Base-by-base conservation (phyloP, 2,888 invertebrate genomes). In the Gasteruption jaculator region DNA sequence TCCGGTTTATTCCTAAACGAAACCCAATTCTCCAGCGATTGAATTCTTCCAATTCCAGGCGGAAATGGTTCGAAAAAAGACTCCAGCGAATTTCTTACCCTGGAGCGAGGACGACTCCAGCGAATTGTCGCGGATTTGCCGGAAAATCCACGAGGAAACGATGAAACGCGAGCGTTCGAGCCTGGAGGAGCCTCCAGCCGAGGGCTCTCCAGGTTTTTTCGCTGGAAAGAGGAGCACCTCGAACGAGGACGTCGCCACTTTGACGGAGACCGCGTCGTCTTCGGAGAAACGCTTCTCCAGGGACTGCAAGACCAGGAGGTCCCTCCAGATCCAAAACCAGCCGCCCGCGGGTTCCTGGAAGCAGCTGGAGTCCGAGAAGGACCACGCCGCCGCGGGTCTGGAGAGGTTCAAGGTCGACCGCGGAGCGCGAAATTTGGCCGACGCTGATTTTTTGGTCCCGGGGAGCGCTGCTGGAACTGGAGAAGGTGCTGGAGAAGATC, bases 221-320 rank as follows among this genome's bases (percentile, higher is more conserved):
- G 49, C 54, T 20, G 61, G 71, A 48, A 71, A 73, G 47, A 72
- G 71, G 60, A 75, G 74, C 57, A 73, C 68, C 31, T 76, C 76
- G 27, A 75, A 70, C 52, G 76, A 76, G 50, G 74, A 77, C 44
- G 46, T 76, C n/a, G 57, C 70, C 26, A 55, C 61, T 31, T 49
- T 57, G 22, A 45, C 54, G 4, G 61, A 63, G 21, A 55, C 59
- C 41, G 68, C 66, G 41, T 49, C 61, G 22, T 64, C 67, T 34
- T 61, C 71, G 21, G 49, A 69, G 11, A 61, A 66, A 43, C 81
- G 79, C 60, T 85, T 86, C 82, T 71, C 76, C 37, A 76, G 83
- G 51, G 78, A 81, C 34, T 82, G 83, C 10, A 79, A 79, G 54
- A 71, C 78, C 43, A 76, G 82, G 30, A 74, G 79, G 45, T 83